Base-by-base conservation (phyloP, 2,797 vertebrate species). In the Girardinus metallicus region DNA sequence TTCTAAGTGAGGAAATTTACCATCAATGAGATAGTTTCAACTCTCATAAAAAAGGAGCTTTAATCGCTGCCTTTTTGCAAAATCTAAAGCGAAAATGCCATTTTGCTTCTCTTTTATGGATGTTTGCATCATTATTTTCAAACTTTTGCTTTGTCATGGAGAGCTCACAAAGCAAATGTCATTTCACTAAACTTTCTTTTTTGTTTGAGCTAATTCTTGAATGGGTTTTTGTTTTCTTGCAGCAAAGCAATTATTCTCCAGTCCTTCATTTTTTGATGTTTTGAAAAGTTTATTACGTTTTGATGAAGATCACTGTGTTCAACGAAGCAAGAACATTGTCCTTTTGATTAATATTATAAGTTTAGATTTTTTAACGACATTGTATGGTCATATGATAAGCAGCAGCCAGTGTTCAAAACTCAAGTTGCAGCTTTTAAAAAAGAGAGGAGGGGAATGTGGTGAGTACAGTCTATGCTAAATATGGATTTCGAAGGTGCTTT, bases 61-160 rank as follows among this genome's bases (percentile, higher is more conserved):
- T 31, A 47, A 8, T 18, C 2, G 44, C 29, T 73, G 29, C 26
- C 53, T 12, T 55, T 55, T n/a, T n/a, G 26, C 53, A 1, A 79
- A 51, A 73, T 76, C 46, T 77, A 36, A 16, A 46, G 31, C 36
- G 53, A 77, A 78, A 80, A 55, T 77, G 51, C 78, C 26, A 46
- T 77, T 85, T 36, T 70, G 75, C 77, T 79, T 66, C 41, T 75
- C 41, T 75, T 77, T 57, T 76, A 7, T 21, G 70, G 74, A 89
- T 21, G 53, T 80, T 66, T 73, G 46, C n/a, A 4, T 49, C 53
- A 39, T 62, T 21, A 16, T 85, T 81, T 81, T 87, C 70, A 80
- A 81, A 85, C 70, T 60, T 88, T 47, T 71, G 77, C 34, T 83
- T 74, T 34, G 46, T 87, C 78, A 66, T 68, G 73, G 57, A 57